phyloP scores from a whole-genome alignment of 2,797 vertebrate species.

The Crax fasciolata region DNA sequence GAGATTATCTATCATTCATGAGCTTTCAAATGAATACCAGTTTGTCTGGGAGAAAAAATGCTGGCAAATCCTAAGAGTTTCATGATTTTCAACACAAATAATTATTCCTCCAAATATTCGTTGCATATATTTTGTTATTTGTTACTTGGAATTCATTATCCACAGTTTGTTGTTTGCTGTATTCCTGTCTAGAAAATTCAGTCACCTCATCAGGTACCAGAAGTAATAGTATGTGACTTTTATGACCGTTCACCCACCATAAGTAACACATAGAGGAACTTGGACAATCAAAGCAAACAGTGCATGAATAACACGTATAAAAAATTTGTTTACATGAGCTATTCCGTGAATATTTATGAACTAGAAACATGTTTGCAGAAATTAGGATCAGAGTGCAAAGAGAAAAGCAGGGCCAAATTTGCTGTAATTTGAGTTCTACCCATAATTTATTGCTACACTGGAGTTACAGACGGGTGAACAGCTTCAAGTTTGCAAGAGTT shows the following conservation, averaged over 20 bases:
- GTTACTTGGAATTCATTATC: slow-evolving; percentile 24
- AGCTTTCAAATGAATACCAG: slow-evolving; percentile 37
- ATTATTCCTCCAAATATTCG: slow-evolving; percentile 56
- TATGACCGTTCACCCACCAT: slow-evolving; percentile 22
- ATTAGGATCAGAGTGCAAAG: slow-evolving; percentile 41
- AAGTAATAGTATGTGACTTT: slow-evolving; percentile 45
- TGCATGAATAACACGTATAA: slow-evolving; percentile 28
- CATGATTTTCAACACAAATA: slow-evolving; percentile 40
- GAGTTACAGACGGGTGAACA: background rate
- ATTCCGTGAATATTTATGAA: slow-evolving; percentile 50
- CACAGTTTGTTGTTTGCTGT: background rate
- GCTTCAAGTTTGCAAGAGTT: background rate
- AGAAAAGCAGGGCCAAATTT: slow-evolving; percentile 15
- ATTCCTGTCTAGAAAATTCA: slow-evolving; percentile 22
- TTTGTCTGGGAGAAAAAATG: slow-evolving; percentile 23
- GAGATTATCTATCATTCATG: slow-evolving; percentile 72
- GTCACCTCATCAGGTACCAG: slow-evolving; percentile 13
- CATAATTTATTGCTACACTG: background rate
- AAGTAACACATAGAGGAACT: slow-evolving; percentile 38
- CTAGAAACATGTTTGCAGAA: slow-evolving; percentile 20
- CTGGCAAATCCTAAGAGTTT: slow-evolving; percentile 45
- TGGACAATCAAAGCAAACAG: slow-evolving; percentile 52
- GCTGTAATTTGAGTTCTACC: background rate
- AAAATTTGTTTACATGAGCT: slow-evolving; percentile 51
- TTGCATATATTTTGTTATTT: background rate